Conservation (phyloP, 2,113 vertebrate genomes). For the Sus scrofa region T2T-Sscrofa CM000824.6:46726501-46727000, state of each 20-base stretch:
- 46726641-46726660: too few relatives aligned
- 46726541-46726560: too few relatives aligned
- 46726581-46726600: too few relatives aligned
- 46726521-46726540: too few relatives aligned
- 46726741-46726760: not conserved
- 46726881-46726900: constrained; percentile 58
- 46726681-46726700: too few relatives aligned
- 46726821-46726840: constrained; percentile 63
- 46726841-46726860: constrained; percentile 3
- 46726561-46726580: too few relatives aligned
- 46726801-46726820: constrained; percentile 56
- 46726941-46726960: constrained; percentile 63
- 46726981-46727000: not conserved
- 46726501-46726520: too few relatives aligned
- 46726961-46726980: constrained; percentile 65
- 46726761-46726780: constrained; percentile 19
- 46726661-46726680: too few relatives aligned
- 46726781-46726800: not conserved
- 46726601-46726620: too few relatives aligned
- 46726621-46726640: too few relatives aligned
- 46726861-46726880: constrained; percentile 61
- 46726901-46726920: constrained; percentile 58
- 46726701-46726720: not conserved
- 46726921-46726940: constrained; percentile 19
- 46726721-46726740: not conserved